Base-by-base conservation (phyloP, 2,888 invertebrate genomes). In the Aphodius sticticus region DNA sequence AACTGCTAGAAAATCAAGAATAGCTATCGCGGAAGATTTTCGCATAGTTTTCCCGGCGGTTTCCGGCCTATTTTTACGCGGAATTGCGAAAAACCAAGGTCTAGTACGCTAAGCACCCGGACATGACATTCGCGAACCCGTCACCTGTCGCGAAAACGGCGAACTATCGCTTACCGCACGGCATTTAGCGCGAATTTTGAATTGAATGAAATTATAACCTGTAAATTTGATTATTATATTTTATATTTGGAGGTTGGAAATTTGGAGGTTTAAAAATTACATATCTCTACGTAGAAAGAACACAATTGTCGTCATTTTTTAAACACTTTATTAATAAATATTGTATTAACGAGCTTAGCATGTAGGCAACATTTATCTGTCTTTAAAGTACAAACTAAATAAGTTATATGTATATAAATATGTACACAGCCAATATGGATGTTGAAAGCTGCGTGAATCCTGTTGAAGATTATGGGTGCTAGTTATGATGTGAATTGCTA, bases 331-430 rank as follows among this genome's bases (percentile, higher is more conserved):
- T 84, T 84, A 81, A 79, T 81, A 81, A 81, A 81, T 81, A 79
- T 78, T 80, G 83, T 84, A 85, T 84, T 84, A 86, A 86, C 86
- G 85, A 86, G 86, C 86, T 86, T 86, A 86, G 79, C 85, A 86
- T 82, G 81, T 86, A 85, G 84, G 86, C 86, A 85, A 84, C 84
- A 84, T 83, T 81, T 80, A 84, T 81, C 79, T 74, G 37, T 36
- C 74, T 9, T 53, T 5, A 7, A 53, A 53, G 53, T 81, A 81
- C 82, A 80, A 80, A 79, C 36, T 26, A 75, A 79, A 76, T 81
- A 80, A 80, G 80, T 80, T 78, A 81, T 82, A 82, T 81, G 79
- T 74, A 16, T 26, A 35, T 69, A 69, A 5, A 79, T 69, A 16
- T n/a, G 9, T 77, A 70, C 69, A 77, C 69, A 16, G 74, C 26